A percentile compares a stretch with the other conserved stretches of the same genome.
phyloP scores from a whole-genome alignment of 2,888 invertebrate genomes.

The Philaethria dido region DNA sequence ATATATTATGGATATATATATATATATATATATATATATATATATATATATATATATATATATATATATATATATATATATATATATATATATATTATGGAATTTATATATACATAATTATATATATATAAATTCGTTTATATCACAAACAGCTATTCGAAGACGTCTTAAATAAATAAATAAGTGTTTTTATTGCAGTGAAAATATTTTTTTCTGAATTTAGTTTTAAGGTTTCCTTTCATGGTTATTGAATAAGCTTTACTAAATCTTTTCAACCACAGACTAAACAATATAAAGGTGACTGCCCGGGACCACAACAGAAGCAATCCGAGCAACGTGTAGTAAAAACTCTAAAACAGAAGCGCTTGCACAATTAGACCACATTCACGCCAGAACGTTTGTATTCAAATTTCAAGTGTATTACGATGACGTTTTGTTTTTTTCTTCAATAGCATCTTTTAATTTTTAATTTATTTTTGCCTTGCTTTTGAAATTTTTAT shows the following conservation, averaged over 20 bases:
- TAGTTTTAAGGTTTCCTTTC: background rate
- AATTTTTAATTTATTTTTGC: constrained; percentile 51
- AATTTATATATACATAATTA: too few relatives aligned
- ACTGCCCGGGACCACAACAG: constrained; percentile 55
- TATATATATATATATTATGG: too few relatives aligned
- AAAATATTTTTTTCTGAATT: background rate
- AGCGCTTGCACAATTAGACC: constrained; percentile 66
- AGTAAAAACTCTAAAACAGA: constrained; percentile 74
- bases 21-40: too few relatives aligned
- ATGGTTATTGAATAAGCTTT: constrained; percentile 15
- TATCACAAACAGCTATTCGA: too few relatives aligned
- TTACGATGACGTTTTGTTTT: constrained; percentile 46
- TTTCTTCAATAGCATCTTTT: constrained; percentile 49
- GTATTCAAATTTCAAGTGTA: constrained; percentile 71
- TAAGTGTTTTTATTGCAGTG: too few relatives aligned
- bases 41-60: background rate
- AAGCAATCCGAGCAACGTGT: constrained; percentile 68
- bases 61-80: too few relatives aligned
- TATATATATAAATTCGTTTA: too few relatives aligned
- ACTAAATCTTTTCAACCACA: constrained; percentile 20
- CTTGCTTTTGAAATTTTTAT: background rate
- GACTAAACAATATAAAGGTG: constrained; percentile 36
- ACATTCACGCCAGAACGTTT: constrained; percentile 72
- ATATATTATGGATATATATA: too few relatives aligned
- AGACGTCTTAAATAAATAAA: background rate